Conservation (phyloP, 2,113 vertebrate genomes). For the Eulemur rufifrons region DNA sequence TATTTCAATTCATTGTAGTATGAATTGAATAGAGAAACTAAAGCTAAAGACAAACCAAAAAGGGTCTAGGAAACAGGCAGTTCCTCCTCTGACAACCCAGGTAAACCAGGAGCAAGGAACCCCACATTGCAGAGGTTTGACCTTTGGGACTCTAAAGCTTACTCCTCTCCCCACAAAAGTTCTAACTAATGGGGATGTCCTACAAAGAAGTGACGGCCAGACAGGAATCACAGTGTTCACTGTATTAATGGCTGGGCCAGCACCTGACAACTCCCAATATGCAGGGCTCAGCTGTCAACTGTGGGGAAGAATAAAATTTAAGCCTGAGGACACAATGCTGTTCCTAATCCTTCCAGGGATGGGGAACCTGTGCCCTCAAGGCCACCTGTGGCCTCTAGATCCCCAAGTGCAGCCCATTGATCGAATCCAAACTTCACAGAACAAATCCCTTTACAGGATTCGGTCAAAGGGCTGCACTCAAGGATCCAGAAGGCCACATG, state of each 20-base stretch:
- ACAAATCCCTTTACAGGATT: too few relatives aligned
- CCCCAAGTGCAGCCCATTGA: too few relatives aligned
- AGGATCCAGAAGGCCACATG: too few relatives aligned
- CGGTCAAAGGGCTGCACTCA: too few relatives aligned
- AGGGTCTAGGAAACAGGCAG: neutral
- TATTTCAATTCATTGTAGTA: neutral
- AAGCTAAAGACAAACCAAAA: neutral
- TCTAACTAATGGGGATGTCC: neutral
- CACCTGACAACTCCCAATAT: neutral
- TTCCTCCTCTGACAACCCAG: neutral
- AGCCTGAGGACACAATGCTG: neutral
- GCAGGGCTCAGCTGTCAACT: neutral
- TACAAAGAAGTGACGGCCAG: neutral
- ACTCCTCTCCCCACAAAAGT: neutral
- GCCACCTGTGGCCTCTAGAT: too few relatives aligned
- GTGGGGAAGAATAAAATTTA: neutral
- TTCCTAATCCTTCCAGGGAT: neutral
- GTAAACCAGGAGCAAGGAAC: neutral
- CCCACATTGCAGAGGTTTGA: neutral
- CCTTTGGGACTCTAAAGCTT: neutral
- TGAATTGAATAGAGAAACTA: slow-evolving; percentile 1
- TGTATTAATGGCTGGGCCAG: neutral
- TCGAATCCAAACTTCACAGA: too few relatives aligned
- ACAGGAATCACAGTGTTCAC: neutral
- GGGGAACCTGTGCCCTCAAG: too few relatives aligned